Conservation (phyloP, 2,797 vertebrate species). For the Gephyroberyx darwinii region DNA sequence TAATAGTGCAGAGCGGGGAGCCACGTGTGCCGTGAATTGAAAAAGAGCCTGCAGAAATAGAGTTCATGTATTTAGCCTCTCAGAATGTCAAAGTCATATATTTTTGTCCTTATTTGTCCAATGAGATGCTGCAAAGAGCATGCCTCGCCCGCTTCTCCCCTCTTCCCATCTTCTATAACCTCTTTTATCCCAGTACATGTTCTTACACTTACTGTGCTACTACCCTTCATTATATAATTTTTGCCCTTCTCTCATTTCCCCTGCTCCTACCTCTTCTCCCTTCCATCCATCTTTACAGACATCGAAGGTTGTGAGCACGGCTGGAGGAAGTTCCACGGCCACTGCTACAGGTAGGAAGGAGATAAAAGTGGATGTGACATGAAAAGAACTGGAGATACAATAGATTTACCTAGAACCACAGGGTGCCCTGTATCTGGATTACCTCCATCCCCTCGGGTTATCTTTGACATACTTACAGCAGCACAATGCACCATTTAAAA, state of each 20-base stretch:
- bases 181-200: conserved; percentile 31
- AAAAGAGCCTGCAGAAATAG: conserved; percentile 61
- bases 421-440: conserved; percentile 43
- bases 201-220: neutral
- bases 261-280: neutral
- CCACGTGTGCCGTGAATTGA: conserved; percentile 62
- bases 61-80: conserved; percentile 54
- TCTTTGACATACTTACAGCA: conserved; percentile 21
- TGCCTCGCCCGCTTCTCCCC: neutral
- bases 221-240: conserved; percentile 19
- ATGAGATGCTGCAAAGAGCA: conserved; percentile 28
- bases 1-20: conserved; percentile 63
- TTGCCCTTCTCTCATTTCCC: conserved; percentile 16
- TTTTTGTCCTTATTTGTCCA: conserved; percentile 57
- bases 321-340: conserved; percentile 98
- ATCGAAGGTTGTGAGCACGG: conserved; percentile 93
- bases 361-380: conserved; percentile 6
- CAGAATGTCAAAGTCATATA: conserved; percentile 40
- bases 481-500: conserved; percentile 37
- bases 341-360: conserved; percentile 87
- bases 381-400: conserved; percentile 19
- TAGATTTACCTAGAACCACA: conserved; percentile 23
- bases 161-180: conserved; percentile 2
- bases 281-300: conserved; percentile 78
- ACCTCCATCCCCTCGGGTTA: conserved; percentile 22